Base-by-base conservation (phyloP, 1,140 invertebrate genomes). In the Drosophila guanche region DNA sequence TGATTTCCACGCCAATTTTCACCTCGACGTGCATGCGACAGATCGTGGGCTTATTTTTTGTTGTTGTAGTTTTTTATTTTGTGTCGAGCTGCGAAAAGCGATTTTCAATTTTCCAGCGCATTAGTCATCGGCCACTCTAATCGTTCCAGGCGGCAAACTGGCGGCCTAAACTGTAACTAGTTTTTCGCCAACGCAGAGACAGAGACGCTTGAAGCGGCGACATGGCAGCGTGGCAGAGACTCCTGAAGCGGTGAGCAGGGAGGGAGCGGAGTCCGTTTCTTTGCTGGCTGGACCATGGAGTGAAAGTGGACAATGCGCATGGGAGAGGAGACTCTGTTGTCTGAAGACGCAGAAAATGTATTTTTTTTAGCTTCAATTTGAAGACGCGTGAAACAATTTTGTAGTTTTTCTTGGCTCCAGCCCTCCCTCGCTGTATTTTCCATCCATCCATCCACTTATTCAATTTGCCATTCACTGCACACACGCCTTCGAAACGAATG, bases 401-500 rank as follows among this genome's bases (percentile, higher is more conserved):
- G 62, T 16, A 72, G 41, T 76, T 78, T 77, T 79, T 45, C 43
- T 76, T 76, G 56, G 56, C 66, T 51, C 52, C 46, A 63, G 65
- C 33, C 43, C 46, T 27, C 27, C 40, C n/a, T 52, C 50, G 47
- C 51, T 56, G 59, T 81, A 68, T 74, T 81, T 85, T 77, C 77
- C 77, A 77, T 68, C 69, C 33, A 8, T 7, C 33, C 4, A 8
- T 37, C 10, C 85, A 86, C 83, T 85, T 85, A 77, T 68, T 68
- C 77, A 88, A 85, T 85, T 85, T 85, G 68, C 81, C 81, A 86
- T 86, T 86, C 81, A 86, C 81, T 83, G 81, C 81, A 88, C 81
- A 86, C 62, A 37, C 33, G 29, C 29, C 29, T 33, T 33, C 29
- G 29, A 10, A 3, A 47, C 23, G 12, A 48, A 69, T 50, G 33